A percentile compares a stretch with the other conserved stretches of the same genome.
Evolutionary conservation across 2,888 invertebrate genomes (phyloP).

Genomic region (Drosophila neonasuta): DNA sequence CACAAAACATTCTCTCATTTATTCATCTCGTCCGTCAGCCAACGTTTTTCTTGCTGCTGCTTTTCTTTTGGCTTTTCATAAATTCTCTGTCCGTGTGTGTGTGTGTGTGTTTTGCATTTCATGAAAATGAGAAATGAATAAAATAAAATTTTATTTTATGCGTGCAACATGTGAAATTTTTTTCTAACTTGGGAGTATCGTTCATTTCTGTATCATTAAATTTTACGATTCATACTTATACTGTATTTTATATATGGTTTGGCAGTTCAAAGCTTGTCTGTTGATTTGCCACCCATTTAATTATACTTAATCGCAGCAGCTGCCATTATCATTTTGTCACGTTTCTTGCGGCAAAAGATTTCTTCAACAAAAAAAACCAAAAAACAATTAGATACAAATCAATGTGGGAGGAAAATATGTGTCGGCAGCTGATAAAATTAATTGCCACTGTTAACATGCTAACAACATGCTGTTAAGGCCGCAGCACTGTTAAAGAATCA

Average conservation of each 20-base stretch:
- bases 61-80: conserved; percentile 41
- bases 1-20: conserved; percentile 62
- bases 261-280: conserved; percentile 10
- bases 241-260: not conserved
- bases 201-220: conserved; percentile 58
- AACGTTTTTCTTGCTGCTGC: conserved; percentile 24
- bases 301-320: conserved; percentile 5
- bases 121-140: conserved; percentile 78
- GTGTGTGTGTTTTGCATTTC: conserved; percentile 61
- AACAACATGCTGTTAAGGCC: not conserved
- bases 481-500: not conserved
- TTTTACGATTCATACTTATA: conserved; percentile 60
- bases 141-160: conserved; percentile 81
- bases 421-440: not conserved
- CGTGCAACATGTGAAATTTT: conserved; percentile 79
- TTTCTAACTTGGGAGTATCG: conserved; percentile 42
- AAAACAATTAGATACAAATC: conserved; percentile 3
- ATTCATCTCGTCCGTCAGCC: conserved; percentile 71
- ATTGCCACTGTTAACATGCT: not conserved
- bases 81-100: conserved; percentile 51
- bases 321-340: conserved; percentile 8
- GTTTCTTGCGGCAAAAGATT: not conserved
- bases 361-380: not conserved
- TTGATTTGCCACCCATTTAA: conserved; percentile 18
- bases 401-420: not conserved